phyloP scores from a whole-genome alignment of 2,797 vertebrate genomes.

The Anguilla obscura region DNA sequence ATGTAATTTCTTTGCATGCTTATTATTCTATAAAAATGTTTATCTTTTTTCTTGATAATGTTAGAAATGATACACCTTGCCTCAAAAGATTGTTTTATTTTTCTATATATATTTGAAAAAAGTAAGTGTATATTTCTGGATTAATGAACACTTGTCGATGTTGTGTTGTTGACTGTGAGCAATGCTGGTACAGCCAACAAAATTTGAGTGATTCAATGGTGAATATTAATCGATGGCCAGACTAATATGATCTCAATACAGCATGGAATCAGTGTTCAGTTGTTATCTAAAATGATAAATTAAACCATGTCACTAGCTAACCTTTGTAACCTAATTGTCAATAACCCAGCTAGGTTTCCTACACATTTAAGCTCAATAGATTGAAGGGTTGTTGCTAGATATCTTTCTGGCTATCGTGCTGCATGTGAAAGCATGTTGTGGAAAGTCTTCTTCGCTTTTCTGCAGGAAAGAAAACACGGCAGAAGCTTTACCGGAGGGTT shows the following conservation, averaged over 20 bases:
- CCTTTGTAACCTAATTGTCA: too few relatives aligned
- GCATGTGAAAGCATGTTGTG: neutral
- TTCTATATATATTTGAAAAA: neutral
- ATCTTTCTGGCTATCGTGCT: too few relatives aligned
- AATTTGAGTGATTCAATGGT: neutral
- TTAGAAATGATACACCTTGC: neutral
- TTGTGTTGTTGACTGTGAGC: neutral
- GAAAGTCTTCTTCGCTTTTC: conserved; percentile 2
- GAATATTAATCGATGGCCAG: neutral
- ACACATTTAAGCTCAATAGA: too few relatives aligned
- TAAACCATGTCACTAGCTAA: too few relatives aligned
- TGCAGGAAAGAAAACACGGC: conserved; percentile 81
- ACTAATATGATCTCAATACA: neutral
- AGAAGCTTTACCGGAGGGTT: conserved; percentile 92
- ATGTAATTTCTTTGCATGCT: too few relatives aligned
- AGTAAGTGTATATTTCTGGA: neutral
- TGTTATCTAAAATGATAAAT: neutral
- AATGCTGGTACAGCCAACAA: too few relatives aligned
- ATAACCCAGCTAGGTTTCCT: too few relatives aligned
- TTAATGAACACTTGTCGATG: neutral
- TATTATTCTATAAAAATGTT: too few relatives aligned
- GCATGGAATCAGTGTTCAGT: neutral
- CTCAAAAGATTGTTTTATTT: neutral
- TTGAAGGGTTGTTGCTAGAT: too few relatives aligned
- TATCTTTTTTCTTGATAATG: too few relatives aligned